A percentile compares a stretch with the other conserved stretches of the same genome.
phyloP scores from a whole-genome alignment of 2,113 vertebrate species.

The western clawed frog (Xenopus tropicalis) region UCB_Xtro_10.0 CM004447.2:3933001-3933500 shows the following conservation, averaged over 20 bases:
- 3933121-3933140: slow-evolving; percentile 3
- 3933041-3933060: background rate
- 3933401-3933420: no score
- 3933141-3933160: background rate
- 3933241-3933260: background rate
- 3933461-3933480: no score
- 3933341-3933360: background rate
- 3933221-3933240: background rate
- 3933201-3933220: no score
- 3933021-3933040: background rate
- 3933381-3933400: no score
- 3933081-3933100: background rate
- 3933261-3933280: background rate
- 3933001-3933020: background rate
- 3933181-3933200: background rate
- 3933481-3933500: no score
- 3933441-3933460: no score
- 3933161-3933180: no score
- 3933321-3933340: background rate
- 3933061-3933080: background rate
- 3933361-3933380: no score
- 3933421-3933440: no score
- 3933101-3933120: background rate
- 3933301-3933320: background rate
- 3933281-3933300: background rate